These are phyloP conservation scores for Eciton burchellii DNA, from an alignment of 1,140 invertebrate species.

Conservation along the genomic window DNA sequence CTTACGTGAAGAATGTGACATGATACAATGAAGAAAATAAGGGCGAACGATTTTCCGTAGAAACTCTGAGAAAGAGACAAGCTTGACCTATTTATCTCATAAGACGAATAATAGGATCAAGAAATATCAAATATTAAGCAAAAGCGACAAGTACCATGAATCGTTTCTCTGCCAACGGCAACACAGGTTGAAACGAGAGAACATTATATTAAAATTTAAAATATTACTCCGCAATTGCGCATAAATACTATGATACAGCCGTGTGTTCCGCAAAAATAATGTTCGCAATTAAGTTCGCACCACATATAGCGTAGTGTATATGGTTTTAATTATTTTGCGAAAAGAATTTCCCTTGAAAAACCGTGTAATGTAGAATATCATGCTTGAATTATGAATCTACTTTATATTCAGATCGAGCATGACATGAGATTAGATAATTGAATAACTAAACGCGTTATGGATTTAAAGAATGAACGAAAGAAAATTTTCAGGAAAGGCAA, in stretches of 20 bases:
- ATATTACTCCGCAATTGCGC: slow-evolving; percentile 10
- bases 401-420: neutral
- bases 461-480: neutral
- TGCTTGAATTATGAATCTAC: slow-evolving; percentile 33
- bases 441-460: neutral
- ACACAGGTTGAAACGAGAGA: slow-evolving; percentile 25
- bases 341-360: slow-evolving; percentile 33
- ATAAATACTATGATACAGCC: slow-evolving; percentile 23
- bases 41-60: slow-evolving; percentile 21
- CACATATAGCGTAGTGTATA: neutral
- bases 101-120: slow-evolving; percentile 75
- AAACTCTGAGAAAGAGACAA: slow-evolving; percentile 58
- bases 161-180: neutral
- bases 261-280: slow-evolving; percentile 27
- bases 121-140: slow-evolving; percentile 73
- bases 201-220: slow-evolving; percentile 27
- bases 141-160: slow-evolving; percentile 73
- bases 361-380: neutral
- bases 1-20: neutral
- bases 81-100: slow-evolving; percentile 75
- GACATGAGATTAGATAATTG: neutral
- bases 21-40: slow-evolving; percentile 3
- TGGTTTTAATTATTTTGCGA: slow-evolving; percentile 44
- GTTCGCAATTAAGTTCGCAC: slow-evolving; percentile 29
- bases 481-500: neutral